These are phyloP conservation scores for Salvator merianae DNA, from an alignment of 2,113 vertebrate genomes.

Conservation along the genomic window DNA sequence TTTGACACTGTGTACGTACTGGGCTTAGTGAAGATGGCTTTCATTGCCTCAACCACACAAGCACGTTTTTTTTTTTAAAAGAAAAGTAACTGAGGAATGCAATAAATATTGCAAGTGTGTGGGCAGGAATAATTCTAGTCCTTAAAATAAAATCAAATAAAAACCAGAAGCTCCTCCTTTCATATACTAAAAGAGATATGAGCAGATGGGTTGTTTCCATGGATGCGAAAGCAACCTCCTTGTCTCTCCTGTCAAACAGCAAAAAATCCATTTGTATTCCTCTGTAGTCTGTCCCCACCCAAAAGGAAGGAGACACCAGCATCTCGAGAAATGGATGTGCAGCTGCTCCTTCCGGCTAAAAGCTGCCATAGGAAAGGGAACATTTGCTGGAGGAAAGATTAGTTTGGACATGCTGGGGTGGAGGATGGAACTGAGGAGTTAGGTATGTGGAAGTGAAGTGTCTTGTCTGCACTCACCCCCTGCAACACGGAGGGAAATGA, in stretches of 20 bases:
- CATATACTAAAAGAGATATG: background rate
- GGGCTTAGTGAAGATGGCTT: background rate
- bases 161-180: background rate
- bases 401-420: background rate
- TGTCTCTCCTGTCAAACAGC: background rate
- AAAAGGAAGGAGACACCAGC: background rate
- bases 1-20: background rate
- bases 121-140: background rate
- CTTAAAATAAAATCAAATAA: background rate
- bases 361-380: background rate
- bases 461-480: background rate
- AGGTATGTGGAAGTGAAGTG: too few relatives aligned
- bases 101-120: background rate
- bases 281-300: background rate
- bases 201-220: background rate
- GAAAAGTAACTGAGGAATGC: background rate
- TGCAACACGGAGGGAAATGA: background rate
- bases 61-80: too few relatives aligned
- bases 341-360: background rate
- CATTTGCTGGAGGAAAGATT: background rate
- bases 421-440: background rate
- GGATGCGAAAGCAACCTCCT: background rate
- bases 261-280: background rate
- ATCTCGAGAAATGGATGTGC: background rate
- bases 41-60: background rate